Evolutionary conservation across 2,888 invertebrate species (phyloP), one percentile per base, ranked within the genome.

Genomic region (Eulithis prunata): DNA sequence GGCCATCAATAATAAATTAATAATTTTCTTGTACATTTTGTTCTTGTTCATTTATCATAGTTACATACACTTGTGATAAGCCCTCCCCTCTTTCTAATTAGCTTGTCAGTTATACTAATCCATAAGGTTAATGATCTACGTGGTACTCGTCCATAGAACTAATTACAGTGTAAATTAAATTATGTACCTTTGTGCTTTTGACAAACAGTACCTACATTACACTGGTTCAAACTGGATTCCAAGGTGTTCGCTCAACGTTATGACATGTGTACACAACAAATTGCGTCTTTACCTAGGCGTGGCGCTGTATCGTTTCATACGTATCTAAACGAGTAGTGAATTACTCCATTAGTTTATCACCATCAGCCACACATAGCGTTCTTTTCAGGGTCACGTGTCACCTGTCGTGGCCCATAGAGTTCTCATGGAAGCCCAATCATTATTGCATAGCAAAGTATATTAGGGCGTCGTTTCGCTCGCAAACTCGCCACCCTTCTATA

Each of bases 111-210:
- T 56, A 59, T 1, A 28, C 32, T 49, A 60, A 52, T 60, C 53
- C 41, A 36, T 21, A 57, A 57, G 63, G 57, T 62, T 56, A 59
- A 58, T 61, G 46, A 61, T 57, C 36, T 49, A 47, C 11, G 12
- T 32, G 49, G 3, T 47, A 13, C 36, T 38, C 57, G 13, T 36
- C 49, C 13, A 46, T 32, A 36, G 13, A 36, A 21, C 14, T 46
- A 46, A 60, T 47, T 61, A 54, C 61, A 47, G 36, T 43, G 56
- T 51, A 56, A 28, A 49, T 49, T 38, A 21, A 12, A 6, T 38
- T 51, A 58, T 58, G 56, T 62, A 57, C n/a, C n/a, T n/a, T n/a
- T 21, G 2, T 21, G 21, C 57, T 43, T 62, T 57, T 51, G 51
- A 56, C 56, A 62, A 62, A 62, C 62, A 62, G 43, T 51, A 45